Base-by-base conservation (phyloP, 2,888 invertebrate species). In the Trachelus troglodyta region DNA sequence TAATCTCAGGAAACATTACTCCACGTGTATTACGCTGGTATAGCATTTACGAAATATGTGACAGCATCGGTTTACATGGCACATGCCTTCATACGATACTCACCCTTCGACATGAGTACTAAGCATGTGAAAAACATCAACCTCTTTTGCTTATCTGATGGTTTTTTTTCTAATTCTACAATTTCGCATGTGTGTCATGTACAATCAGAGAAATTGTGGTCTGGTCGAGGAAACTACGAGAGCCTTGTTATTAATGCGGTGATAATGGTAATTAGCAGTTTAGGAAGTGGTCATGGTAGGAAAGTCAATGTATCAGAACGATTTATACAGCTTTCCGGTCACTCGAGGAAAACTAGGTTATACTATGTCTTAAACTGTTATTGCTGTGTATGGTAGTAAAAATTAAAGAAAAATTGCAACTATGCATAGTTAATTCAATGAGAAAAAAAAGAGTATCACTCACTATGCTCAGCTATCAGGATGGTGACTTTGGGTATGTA, bases 41-140 rank as follows among this genome's bases (percentile, higher is more conserved):
- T 71, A 34, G 71, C 71, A 71, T 34, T 23, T 33, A 31, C 71
- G 31, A 31, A 34, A 34, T 31, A 34, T 71, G 23, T 71, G 71
- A 34, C 71, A 71, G 71, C 71, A 71, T 71, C 33, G 71, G 30
- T 71, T 71, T 71, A 71, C 71, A 71, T 23, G 30, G 71, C 30
- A 11, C 71, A 71, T 71, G 30, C 31, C 23, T 30, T 71, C 30
- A 30, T 34, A 71, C 71, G 71, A 71, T 71, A 33, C 30, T 71
- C 71, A 33, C 31, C 30, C 30, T 56, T 56, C 56, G 56, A 56
- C 56, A 9, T 23, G 56, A 1, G 23, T 56, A 56, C 56, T 56
- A 23, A 56, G 23, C 56, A 56, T 56, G 23, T 56, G 56, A 56
- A 56, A 56, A 56, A 56, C 56, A 56, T 56, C 56, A 56, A 56